These are phyloP conservation scores for Nipponacmea schrenckii DNA, from an alignment of 2,888 invertebrate genomes.

Conservation along the genomic window DNA sequence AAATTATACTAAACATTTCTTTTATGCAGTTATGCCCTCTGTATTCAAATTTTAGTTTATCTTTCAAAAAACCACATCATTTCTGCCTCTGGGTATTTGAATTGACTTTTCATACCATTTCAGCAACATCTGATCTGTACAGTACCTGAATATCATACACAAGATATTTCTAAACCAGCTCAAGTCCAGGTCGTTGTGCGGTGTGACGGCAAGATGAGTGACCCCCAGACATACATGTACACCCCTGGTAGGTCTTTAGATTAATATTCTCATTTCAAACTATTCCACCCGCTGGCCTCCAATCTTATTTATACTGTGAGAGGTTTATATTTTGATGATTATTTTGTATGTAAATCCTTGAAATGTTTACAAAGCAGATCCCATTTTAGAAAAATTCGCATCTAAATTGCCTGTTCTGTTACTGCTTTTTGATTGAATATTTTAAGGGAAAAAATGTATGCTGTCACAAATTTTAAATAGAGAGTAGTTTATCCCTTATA, in stretches of 20 bases:
- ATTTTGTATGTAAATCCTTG: background rate
- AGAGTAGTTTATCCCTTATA: too few species aligned
- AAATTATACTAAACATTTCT: too few species aligned
- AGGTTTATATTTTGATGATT: conserved; percentile 15
- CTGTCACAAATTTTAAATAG: too few species aligned
- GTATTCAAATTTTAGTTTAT: too few species aligned
- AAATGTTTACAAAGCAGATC: background rate
- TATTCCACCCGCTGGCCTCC: conserved; percentile 23
- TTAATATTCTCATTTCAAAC: conserved; percentile 7
- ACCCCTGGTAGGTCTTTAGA: conserved; percentile 57
- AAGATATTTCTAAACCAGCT: conserved; percentile 47
- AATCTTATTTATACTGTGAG: conserved; percentile 43
- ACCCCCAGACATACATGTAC: conserved; percentile 66
- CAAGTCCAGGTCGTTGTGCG: conserved; percentile 63
- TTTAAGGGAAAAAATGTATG: too few species aligned
- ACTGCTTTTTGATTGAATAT: background rate
- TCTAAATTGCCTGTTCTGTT: conserved; percentile 10
- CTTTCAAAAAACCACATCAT: too few species aligned
- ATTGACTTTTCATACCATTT: conserved; percentile 33
- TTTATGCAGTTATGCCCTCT: too few species aligned
- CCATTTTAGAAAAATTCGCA: conserved; percentile 9
- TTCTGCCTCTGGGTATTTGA: conserved; percentile 7
- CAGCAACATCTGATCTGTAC: conserved; percentile 69
- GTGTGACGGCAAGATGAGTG: conserved; percentile 66
- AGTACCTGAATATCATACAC: conserved; percentile 64